phyloP scores from a whole-genome alignment of 2,888 invertebrate genomes.

The Archips crataeganus region DNA sequence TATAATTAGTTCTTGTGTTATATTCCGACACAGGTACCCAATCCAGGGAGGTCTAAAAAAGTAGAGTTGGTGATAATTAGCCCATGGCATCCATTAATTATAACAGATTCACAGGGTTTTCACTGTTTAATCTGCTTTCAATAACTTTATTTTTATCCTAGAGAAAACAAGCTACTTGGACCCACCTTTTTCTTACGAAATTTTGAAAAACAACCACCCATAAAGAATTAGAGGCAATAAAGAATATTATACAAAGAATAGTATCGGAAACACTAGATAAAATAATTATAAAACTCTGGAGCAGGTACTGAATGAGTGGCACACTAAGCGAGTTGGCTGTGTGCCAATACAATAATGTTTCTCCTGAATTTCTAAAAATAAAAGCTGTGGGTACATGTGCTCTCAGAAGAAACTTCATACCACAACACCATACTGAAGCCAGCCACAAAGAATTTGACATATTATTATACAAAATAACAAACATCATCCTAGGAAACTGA shows the following conservation, averaged over 20 bases:
- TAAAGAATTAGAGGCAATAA: constrained; percentile 55
- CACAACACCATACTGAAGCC: constrained; percentile 42
- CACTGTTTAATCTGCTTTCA: background rate
- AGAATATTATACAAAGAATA: constrained; percentile 35
- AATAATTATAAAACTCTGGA: constrained; percentile 20
- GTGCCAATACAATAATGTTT: constrained; percentile 68
- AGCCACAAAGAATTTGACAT: constrained; percentile 1
- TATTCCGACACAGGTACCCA: constrained; percentile 85
- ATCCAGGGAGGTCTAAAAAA: constrained; percentile 81
- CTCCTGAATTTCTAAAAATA: constrained; percentile 75
- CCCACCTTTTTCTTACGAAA: constrained; percentile 75
- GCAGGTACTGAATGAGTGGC: constrained; percentile 28
- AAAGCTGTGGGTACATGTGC: constrained; percentile 58
- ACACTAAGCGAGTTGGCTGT: constrained; percentile 62
- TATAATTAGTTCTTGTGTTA: constrained; percentile 78
- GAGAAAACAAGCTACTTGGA: constrained; percentile 2
- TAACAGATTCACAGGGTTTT: background rate
- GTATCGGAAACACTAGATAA: background rate
- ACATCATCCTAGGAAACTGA: constrained; percentile 29
- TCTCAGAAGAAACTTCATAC: constrained; percentile 66
- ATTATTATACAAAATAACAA: constrained; percentile 23
- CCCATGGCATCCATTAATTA: background rate
- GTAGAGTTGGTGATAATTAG: constrained; percentile 37
- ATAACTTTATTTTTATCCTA: constrained; percentile 11
- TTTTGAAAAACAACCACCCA: constrained; percentile 84